A percentile compares a stretch with the other conserved stretches of the same genome.
These are phyloP conservation scores for Orthonevra nobilis DNA, from an alignment of 2,888 invertebrate genomes.

Conservation along the genomic window DNA sequence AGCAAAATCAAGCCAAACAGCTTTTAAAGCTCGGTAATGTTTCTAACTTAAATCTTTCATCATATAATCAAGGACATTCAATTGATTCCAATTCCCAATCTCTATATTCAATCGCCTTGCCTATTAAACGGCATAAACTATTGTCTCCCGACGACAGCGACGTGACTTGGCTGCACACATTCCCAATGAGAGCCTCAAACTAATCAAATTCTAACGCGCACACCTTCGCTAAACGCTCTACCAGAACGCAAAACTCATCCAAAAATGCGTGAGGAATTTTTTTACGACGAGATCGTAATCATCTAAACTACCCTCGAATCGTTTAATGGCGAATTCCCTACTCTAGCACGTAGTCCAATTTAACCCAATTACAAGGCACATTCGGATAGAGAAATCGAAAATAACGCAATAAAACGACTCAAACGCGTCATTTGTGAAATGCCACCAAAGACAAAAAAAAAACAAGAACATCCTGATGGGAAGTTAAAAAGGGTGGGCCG, in stretches of 20 bases:
- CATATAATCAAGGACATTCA: too few relatives aligned
- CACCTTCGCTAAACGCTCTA: conserved; percentile 6
- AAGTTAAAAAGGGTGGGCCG: too few relatives aligned
- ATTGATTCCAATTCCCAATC: not conserved
- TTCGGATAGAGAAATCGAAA: conserved; percentile 24
- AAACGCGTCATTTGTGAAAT: not conserved
- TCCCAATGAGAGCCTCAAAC: conserved; percentile 15
- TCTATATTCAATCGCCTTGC: not conserved
- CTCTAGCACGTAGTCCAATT: conserved; percentile 33
- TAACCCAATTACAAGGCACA: conserved; percentile 23
- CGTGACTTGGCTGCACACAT: conserved; percentile 45
- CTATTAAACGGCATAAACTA: conserved; percentile 21
- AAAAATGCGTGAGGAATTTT: conserved; percentile 17
- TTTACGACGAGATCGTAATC: conserved; percentile 2
- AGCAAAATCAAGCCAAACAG: too few relatives aligned
- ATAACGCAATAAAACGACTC: conserved; percentile 13
- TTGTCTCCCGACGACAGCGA: too few relatives aligned
- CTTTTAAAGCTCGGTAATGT: too few relatives aligned
- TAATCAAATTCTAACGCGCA: conserved; percentile 28
- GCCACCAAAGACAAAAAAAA: too few relatives aligned
- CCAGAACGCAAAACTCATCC: not conserved
- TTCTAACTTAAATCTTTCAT: too few relatives aligned
- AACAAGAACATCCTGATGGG: too few relatives aligned
- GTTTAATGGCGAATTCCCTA: not conserved
- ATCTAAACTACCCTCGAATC: too few relatives aligned